These are phyloP conservation scores for Hyperoplus lanceolatus DNA, from an alignment of 2,797 vertebrate species.

Conservation along the genomic window DNA sequence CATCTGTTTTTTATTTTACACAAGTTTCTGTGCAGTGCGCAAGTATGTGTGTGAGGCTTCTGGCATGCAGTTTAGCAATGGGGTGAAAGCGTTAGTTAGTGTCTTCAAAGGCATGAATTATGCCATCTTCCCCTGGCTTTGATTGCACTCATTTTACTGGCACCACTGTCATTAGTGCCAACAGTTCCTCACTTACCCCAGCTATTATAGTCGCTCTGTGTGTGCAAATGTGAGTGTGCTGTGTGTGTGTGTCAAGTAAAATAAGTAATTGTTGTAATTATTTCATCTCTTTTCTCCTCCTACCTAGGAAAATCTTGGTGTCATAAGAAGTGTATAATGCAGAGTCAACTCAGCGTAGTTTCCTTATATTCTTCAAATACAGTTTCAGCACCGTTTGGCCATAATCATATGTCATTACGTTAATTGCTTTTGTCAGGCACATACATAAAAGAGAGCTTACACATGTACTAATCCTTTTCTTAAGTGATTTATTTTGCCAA, in stretches of 20 bases:
- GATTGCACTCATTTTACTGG: slow-evolving; percentile 73
- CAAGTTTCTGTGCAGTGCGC: neutral
- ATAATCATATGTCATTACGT: slow-evolving; percentile 33
- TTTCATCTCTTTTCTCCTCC: slow-evolving; percentile 52
- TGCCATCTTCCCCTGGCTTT: slow-evolving; percentile 61
- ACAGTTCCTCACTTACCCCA: slow-evolving; percentile 69
- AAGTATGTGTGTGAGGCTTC: slow-evolving; percentile 10
- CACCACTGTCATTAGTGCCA: slow-evolving; percentile 78
- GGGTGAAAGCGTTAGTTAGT: slow-evolving; percentile 69
- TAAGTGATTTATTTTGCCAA: neutral
- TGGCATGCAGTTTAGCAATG: slow-evolving; percentile 26
- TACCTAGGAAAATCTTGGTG: slow-evolving; percentile 17
- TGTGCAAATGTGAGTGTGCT: slow-evolving; percentile 40
- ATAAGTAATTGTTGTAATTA: slow-evolving; percentile 80
- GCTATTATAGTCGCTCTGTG: slow-evolving; percentile 67
- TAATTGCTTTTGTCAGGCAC: slow-evolving; percentile 39
- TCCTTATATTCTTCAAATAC: slow-evolving; percentile 25
- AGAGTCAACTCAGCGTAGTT: slow-evolving; percentile 11
- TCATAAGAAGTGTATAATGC: slow-evolving; percentile 24
- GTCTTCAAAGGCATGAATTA: slow-evolving; percentile 70
- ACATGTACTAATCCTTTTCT: slow-evolving; percentile 2
- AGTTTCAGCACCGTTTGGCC: slow-evolving; percentile 26
- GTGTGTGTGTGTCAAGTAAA: slow-evolving; percentile 66
- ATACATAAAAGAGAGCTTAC: neutral
- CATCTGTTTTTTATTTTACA: neutral